Base-by-base conservation (phyloP, 2,888 invertebrate species). In the Pterobdella sp. region DNA sequence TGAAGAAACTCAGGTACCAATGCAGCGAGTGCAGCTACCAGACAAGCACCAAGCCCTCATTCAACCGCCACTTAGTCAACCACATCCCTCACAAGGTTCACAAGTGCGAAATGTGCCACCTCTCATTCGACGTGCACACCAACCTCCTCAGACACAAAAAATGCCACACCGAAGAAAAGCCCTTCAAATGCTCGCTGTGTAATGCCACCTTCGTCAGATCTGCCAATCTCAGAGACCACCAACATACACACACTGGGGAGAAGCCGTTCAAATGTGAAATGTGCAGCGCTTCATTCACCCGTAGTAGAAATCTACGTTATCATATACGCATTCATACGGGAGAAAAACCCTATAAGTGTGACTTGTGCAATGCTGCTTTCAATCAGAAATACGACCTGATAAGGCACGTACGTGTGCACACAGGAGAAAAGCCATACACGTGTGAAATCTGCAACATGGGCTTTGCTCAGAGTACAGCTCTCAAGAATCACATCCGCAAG, bases 271-370 rank as follows among this genome's bases (percentile, higher is more conserved):
- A 42, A 26, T 74, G 74, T 42, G 32, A 42, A 14, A 31, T 72
- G 22, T 74, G 74, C 35, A 72, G 52, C 18, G 35, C 67, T n/a
- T 31, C 68, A 31, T 74, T 74, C 60, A 67, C 7, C 3, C 68
- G 42, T 32, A 72, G 35, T 31, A 34, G 72, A 0, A 36, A 68
- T 29, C 64, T 74, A 36, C 63, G 37, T 42, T 35, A 22, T 3
- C 74, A 74, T 31, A 64, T 74, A 31, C 32, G 67, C 35, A 52
- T 64, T n/a, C 74, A 74, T 63, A 72, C 65, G 29, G 72, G 72
- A 34, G 72, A 72, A 34, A 74, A 74, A 63, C 72, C 74, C 18
- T 74, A 74, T 64, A 64, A 56, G 67, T 74, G 74, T 68, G 36
- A 63, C 1, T n/a, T 72, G n/a, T 74, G 74, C 42, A 72, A 37